Conservation (phyloP, 92 coral and sea anemone species). For the Desmophyllum pertusum region DNA sequence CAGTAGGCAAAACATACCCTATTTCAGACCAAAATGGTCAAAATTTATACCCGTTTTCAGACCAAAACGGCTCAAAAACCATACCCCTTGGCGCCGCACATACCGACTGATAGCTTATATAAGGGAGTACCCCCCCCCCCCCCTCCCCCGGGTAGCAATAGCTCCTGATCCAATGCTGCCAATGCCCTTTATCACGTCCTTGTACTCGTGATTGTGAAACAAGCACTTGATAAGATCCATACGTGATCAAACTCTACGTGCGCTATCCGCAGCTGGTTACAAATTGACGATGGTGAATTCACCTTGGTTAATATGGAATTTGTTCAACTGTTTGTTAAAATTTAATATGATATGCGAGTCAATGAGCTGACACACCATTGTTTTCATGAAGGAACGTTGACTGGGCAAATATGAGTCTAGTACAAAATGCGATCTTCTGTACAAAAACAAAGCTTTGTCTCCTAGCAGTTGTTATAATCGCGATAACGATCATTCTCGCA, state of each 20-base stretch:
- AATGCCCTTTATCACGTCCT: not conserved
- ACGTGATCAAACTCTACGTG: not conserved
- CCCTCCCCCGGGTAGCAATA: no score
- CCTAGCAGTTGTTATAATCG: not conserved
- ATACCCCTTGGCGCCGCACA: no score
- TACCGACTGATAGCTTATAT: no score
- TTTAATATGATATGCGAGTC: not conserved
- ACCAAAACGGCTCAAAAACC: no score
- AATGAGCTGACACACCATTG: not conserved
- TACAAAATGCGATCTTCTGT: not conserved
- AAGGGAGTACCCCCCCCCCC: no score
- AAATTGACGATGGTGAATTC: no score
- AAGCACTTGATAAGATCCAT: not conserved
- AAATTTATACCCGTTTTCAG: no score
- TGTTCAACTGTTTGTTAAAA: not conserved
- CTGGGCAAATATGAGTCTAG: not conserved
- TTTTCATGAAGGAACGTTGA: not conserved
- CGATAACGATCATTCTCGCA: not conserved
- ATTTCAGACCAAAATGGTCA: no score
- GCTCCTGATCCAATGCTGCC: no score
- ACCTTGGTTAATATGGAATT: not conserved
- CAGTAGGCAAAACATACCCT: no score
- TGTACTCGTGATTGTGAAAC: not conserved
- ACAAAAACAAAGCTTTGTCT: conserved; percentile 9
- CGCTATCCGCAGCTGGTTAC: not conserved